These are phyloP conservation scores for Masnerella sp. DNA, from an alignment of 2,888 invertebrate species.

Conservation along the genomic window DNA sequence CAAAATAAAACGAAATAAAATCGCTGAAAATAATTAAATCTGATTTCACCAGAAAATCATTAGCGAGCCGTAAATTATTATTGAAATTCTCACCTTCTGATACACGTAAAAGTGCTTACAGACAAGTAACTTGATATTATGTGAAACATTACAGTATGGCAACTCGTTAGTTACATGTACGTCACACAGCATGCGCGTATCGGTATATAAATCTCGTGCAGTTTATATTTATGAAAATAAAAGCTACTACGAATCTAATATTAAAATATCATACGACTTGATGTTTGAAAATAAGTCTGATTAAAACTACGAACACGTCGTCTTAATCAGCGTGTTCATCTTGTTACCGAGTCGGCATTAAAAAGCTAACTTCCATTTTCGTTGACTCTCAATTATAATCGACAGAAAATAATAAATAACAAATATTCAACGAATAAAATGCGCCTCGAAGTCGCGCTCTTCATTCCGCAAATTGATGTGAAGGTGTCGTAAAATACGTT, in stretches of 20 bases:
- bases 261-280: not conserved
- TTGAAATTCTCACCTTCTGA: conserved; percentile 40
- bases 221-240: conserved; percentile 24
- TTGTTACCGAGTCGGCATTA: too few species aligned
- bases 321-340: too few species aligned
- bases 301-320: too few species aligned
- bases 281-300: not conserved
- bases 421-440: too few species aligned
- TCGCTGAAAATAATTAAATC: not conserved
- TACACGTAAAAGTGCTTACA: conserved; percentile 51
- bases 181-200: conserved; percentile 32
- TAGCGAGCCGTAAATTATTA: conserved; percentile 25
- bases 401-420: too few species aligned
- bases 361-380: too few species aligned
- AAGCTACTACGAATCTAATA: not conserved
- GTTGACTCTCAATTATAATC: too few species aligned
- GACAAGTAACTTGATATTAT: conserved; percentile 49
- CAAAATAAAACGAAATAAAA: conserved; percentile 8
- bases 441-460: too few species aligned
- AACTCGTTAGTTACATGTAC: conserved; percentile 40
- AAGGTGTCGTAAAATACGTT: conserved; percentile 20
- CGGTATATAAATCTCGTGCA: conserved; percentile 27
- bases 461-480: conserved; percentile 6
- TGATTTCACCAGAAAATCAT: conserved; percentile 22
- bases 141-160: conserved; percentile 36